Evolutionary conservation across 2,888 invertebrate species (phyloP).

Genomic region (Diaperis boleti): DNA sequence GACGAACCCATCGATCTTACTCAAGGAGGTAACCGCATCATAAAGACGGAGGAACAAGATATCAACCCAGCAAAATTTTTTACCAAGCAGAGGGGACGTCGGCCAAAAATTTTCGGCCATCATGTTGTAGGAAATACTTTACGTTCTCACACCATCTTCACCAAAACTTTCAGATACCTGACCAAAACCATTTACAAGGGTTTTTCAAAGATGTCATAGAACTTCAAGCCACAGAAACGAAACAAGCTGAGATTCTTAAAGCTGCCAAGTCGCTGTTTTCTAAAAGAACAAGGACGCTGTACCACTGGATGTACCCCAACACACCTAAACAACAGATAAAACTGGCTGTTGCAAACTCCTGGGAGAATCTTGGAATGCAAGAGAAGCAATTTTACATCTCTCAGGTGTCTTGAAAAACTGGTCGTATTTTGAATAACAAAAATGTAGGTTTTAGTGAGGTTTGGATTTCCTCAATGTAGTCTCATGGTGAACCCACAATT

Average conservation of each 20-base stretch:
- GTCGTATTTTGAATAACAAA: background rate
- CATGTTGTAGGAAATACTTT: no score
- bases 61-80: background rate
- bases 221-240: constrained; percentile 44
- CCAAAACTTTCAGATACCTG: constrained; percentile 15
- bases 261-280: constrained; percentile 66
- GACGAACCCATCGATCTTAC: constrained; percentile 50
- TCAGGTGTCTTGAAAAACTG: constrained; percentile 58
- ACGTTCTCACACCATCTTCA: no score
- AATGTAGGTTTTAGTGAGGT: constrained; percentile 63
- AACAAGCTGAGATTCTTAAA: constrained; percentile 62
- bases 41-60: constrained; percentile 12
- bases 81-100: constrained; percentile 16
- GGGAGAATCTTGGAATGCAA: constrained; percentile 62
- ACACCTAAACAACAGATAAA: constrained; percentile 65
- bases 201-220: constrained; percentile 44
- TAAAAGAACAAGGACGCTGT: constrained; percentile 66
- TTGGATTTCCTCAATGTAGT: constrained; percentile 62
- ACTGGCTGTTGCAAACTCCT: constrained; percentile 62
- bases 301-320: constrained; percentile 67
- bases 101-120: constrained; percentile 19
- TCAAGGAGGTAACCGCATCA: constrained; percentile 19
- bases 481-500: constrained; percentile 66
- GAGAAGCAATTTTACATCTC: constrained; percentile 67
- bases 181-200: constrained; percentile 25